These are phyloP conservation scores for Colletes collaris DNA, from an alignment of 2,888 invertebrate species.

Conservation along the genomic window DNA sequence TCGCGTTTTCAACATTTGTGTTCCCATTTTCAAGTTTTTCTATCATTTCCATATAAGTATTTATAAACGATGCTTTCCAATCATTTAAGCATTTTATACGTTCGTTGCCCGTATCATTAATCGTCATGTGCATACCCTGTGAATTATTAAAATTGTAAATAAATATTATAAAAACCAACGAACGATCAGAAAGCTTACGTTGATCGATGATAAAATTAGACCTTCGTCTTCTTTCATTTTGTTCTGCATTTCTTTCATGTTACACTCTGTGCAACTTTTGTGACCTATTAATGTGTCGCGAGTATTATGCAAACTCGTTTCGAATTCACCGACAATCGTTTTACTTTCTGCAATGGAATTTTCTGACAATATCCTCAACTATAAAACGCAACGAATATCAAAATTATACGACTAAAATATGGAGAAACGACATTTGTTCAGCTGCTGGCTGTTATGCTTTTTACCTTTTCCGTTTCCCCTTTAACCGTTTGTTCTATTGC, in stretches of 20 bases:
- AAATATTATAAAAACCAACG: not conserved
- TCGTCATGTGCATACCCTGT: slow-evolving; percentile 70
- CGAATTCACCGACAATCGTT: slow-evolving; percentile 70
- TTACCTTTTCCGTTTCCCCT: slow-evolving; percentile 70
- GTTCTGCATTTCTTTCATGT: slow-evolving; percentile 64
- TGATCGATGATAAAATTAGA: slow-evolving; percentile 60
- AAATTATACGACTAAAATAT: slow-evolving; percentile 5
- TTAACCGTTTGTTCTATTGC: slow-evolving; percentile 66
- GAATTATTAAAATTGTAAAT: slow-evolving; percentile 32
- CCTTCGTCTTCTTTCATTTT: slow-evolving; percentile 67
- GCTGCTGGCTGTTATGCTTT: no score
- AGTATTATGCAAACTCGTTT: slow-evolving; percentile 67
- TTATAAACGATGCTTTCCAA: slow-evolving; percentile 67
- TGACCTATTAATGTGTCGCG: slow-evolving; percentile 67
- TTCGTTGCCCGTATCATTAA: slow-evolving; percentile 65
- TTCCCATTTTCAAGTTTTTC: slow-evolving; percentile 76
- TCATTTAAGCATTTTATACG: slow-evolving; percentile 77
- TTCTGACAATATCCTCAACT: slow-evolving; percentile 71
- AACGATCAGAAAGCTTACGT: slow-evolving; percentile 64
- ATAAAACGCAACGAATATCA: slow-evolving; percentile 17
- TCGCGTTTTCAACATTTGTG: slow-evolving; percentile 67
- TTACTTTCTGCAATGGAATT: slow-evolving; percentile 61
- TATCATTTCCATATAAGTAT: slow-evolving; percentile 69
- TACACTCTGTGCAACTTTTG: slow-evolving; percentile 62
- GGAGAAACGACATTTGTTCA: not conserved